These are phyloP conservation scores for Heteromormyrus szaboi DNA, from an alignment of 2,797 vertebrate genomes.

Conservation along the genomic window DNA sequence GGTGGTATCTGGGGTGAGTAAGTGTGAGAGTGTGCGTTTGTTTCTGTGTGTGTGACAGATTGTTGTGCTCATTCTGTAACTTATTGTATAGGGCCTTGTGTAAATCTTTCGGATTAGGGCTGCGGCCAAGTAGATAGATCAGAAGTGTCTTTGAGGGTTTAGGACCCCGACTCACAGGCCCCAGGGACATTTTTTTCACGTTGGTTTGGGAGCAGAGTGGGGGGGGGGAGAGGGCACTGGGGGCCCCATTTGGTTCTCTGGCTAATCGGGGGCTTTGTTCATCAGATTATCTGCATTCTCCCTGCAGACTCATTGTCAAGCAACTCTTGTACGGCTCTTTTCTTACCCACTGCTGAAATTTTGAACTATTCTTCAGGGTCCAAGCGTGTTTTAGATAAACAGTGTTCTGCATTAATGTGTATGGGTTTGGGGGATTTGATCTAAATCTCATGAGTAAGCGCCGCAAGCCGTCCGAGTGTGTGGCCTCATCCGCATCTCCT, in stretches of 20 bases:
- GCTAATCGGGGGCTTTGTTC: neutral
- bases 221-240: no score
- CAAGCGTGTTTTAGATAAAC: neutral
- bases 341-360: neutral
- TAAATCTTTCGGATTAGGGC: slow-evolving; percentile 15
- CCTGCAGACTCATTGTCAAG: neutral
- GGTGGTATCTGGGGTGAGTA: neutral
- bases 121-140: slow-evolving; percentile 4
- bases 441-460: slow-evolving; percentile 1
- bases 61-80: neutral
- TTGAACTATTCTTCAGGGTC: neutral
- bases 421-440: neutral
- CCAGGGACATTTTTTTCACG: neutral
- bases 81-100: slow-evolving; percentile 7
- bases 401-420: neutral
- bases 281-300: neutral
- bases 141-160: slow-evolving; percentile 5
- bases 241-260: neutral
- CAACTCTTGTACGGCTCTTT: neutral
- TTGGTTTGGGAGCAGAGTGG: neutral
- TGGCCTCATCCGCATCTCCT: neutral
- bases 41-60: neutral
- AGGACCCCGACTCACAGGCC: neutral
- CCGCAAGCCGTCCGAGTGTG: neutral
- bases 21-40: neutral